Evolutionary conservation across 2,113 vertebrate genomes (phyloP).

Genomic region (Lepidothrix coronata): DNA sequence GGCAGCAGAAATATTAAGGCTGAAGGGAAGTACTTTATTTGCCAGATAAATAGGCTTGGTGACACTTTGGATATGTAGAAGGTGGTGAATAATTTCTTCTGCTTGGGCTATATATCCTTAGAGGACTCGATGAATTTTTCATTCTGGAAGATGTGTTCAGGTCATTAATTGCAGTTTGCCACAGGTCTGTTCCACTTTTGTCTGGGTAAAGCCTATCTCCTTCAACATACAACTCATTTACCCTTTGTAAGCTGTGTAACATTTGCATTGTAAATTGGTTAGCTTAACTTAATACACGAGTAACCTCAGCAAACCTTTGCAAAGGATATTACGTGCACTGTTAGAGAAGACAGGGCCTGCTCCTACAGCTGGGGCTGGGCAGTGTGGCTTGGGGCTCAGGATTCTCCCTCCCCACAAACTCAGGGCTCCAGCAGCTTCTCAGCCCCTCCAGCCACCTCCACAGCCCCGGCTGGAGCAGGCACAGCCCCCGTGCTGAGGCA

Average conservation of each 20-base stretch:
- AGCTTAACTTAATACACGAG: slow-evolving; percentile 21
- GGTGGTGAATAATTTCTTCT: slow-evolving; percentile 87
- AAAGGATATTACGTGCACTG: neutral
- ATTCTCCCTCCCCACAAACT: rapidly evolving
- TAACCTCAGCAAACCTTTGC: slow-evolving; percentile 11
- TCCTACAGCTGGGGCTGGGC: neutral
- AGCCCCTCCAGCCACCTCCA: neutral
- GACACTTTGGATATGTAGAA: slow-evolving; percentile 68
- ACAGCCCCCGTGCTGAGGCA: neutral
- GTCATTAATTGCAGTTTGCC: slow-evolving; percentile 91
- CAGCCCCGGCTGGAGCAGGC: neutral
- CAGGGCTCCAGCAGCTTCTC: neutral
- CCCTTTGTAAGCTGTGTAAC: slow-evolving; percentile 53
- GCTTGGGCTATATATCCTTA: slow-evolving; percentile 75
- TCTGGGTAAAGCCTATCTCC: slow-evolving; percentile 83
- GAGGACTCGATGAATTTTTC: slow-evolving; percentile 86
- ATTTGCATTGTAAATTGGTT: slow-evolving; percentile 68
- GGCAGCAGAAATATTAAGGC: slow-evolving; percentile 45
- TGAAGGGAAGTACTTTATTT: slow-evolving; percentile 67
- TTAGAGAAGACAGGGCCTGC: neutral
- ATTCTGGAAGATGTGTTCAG: slow-evolving; percentile 86
- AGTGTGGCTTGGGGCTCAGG: rapidly evolving
- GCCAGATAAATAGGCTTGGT: slow-evolving; percentile 67
- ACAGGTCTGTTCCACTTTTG: slow-evolving; percentile 86
- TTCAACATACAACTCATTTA: slow-evolving; percentile 63